These are phyloP conservation scores for Corythoichthys intestinalis DNA, from an alignment of 2,113 vertebrate species.

Conservation along the genomic window DNA sequence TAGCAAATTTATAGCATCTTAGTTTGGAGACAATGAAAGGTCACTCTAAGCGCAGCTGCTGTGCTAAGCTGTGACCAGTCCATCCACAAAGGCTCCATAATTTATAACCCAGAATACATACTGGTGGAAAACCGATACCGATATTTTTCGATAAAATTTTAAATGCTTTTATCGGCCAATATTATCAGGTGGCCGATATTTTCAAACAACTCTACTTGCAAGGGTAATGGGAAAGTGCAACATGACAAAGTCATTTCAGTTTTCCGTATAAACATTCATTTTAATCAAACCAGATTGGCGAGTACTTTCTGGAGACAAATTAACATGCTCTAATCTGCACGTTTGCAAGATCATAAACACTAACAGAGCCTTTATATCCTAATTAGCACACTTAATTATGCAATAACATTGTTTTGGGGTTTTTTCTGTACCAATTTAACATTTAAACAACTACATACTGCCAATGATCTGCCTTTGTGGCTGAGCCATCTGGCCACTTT, in stretches of 20 bases:
- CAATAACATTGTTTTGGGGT: background rate
- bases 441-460: background rate
- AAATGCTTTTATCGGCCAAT: too few species aligned
- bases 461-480: slow-evolving; percentile 1
- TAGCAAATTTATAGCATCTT: too few species aligned
- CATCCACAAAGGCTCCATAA: too few species aligned
- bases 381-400: background rate
- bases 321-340: background rate
- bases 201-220: too few species aligned
- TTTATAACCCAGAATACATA: too few species aligned
- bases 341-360: slow-evolving; percentile 1
- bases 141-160: too few species aligned
- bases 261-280: slow-evolving; percentile 10
- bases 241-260: slow-evolving; percentile 5
- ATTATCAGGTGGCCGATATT: too few species aligned
- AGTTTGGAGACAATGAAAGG: too few species aligned
- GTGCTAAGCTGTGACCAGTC: too few species aligned
- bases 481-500: slow-evolving; percentile 1
- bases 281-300: background rate
- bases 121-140: too few species aligned
- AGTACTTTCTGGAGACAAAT: slow-evolving; percentile 1
- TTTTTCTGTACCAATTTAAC: background rate
- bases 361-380: background rate
- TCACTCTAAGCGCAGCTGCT: too few species aligned
- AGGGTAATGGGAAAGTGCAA: background rate